These are phyloP conservation scores for Metopolophium dirhodum DNA, from an alignment of 1,140 invertebrate species.

Conservation along the genomic window DNA sequence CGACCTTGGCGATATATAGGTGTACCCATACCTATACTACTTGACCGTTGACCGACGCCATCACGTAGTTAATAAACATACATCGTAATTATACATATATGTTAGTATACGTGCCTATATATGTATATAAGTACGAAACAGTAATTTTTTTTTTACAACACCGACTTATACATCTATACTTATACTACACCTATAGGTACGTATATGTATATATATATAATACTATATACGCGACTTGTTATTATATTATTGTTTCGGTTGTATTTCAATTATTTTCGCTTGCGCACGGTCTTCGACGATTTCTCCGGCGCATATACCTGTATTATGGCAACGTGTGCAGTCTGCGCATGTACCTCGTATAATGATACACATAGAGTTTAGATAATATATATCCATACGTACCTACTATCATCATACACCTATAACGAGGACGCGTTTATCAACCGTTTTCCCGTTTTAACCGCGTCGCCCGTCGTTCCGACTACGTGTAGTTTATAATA, in stretches of 20 bases:
- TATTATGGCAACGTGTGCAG: background rate
- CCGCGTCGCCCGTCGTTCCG: background rate
- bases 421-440: background rate
- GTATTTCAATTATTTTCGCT: conserved; percentile 12
- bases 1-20: conserved; percentile 28
- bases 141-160: conserved; percentile 31
- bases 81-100: conserved; percentile 12
- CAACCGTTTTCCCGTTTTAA: background rate
- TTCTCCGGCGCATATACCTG: background rate
- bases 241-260: conserved; percentile 26
- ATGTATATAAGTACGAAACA: background rate
- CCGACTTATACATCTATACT: background rate
- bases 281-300: background rate
- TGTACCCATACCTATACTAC: background rate
- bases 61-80: background rate
- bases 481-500: background rate
- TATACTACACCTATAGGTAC: background rate
- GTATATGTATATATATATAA: no score
- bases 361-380: background rate
- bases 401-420: background rate
- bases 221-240: background rate
- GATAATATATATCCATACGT: background rate
- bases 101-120: background rate
- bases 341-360: background rate
- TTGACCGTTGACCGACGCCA: conserved; percentile 37